These are phyloP conservation scores for Hirtodrosophila alboralis DNA, from an alignment of 2,888 invertebrate species.

Conservation along the genomic window DNA sequence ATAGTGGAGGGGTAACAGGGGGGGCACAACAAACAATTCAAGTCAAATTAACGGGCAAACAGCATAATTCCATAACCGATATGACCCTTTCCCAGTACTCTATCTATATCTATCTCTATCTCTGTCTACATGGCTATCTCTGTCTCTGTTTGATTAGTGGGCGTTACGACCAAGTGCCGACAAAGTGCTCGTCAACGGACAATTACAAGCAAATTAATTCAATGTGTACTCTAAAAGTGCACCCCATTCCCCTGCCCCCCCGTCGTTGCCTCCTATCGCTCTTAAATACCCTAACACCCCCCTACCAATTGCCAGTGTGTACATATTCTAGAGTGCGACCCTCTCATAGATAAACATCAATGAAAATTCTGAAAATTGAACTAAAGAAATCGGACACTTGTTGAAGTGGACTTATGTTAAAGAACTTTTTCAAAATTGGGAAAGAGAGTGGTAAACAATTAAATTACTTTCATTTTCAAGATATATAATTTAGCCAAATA, in stretches of 20 bases:
- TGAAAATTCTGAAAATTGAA: slow-evolving; percentile 37
- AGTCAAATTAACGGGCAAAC: slow-evolving; percentile 23
- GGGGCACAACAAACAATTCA: slow-evolving; percentile 40
- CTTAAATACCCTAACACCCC: too few relatives aligned
- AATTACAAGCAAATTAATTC: slow-evolving; percentile 77
- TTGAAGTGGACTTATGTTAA: slow-evolving; percentile 16
- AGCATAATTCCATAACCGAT: slow-evolving; percentile 18
- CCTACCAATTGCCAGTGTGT: too few relatives aligned
- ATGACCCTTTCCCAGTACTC: not conserved
- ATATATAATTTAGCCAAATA: too few relatives aligned
- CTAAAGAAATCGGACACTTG: slow-evolving; percentile 46
- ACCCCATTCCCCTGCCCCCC: not conserved
- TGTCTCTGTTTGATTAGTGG: slow-evolving; percentile 37
- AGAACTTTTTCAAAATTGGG: too few relatives aligned
- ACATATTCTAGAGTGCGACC: too few relatives aligned
- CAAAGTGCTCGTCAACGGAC: slow-evolving; percentile 77
- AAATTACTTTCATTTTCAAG: slow-evolving; percentile 31
- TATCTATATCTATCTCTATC: not conserved
- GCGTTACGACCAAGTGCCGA: slow-evolving; percentile 61
- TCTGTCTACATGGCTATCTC: not conserved
- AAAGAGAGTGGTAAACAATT: slow-evolving; percentile 1
- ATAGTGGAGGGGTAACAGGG: not conserved
- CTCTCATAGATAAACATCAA: slow-evolving; percentile 46
- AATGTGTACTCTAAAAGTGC: slow-evolving; percentile 55
- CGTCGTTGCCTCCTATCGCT: not conserved